phyloP scores from a whole-genome alignment of 2,888 invertebrate species.

The Synanthedon myopaeformis region DNA sequence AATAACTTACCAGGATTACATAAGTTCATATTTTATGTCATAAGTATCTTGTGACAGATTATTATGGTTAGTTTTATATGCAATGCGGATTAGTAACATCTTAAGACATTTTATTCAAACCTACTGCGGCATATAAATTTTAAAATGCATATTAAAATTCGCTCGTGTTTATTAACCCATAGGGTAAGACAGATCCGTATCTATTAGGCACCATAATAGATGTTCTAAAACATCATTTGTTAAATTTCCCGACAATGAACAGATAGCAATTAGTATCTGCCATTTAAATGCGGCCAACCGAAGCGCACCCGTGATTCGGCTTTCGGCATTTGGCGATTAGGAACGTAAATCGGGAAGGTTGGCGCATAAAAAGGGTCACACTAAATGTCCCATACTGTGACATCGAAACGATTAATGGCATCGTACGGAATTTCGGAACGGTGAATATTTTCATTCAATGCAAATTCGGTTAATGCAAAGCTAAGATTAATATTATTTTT shows the following conservation, averaged over 20 bases:
- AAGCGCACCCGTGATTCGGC: conserved; percentile 30
- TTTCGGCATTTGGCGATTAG: conserved; percentile 49
- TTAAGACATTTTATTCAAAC: too few relatives aligned
- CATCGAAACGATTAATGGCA: conserved; percentile 67
- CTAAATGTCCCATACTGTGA: conserved; percentile 68
- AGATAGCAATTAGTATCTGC: conserved; percentile 30
- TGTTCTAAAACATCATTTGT: conserved; percentile 23
- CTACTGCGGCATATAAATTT: too few relatives aligned
- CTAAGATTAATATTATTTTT: conserved; percentile 41
- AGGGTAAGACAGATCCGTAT: not conserved
- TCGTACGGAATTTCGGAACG: conserved; percentile 41
- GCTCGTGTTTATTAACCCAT: too few relatives aligned
- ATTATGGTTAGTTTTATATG: too few relatives aligned
- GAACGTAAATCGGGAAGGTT: conserved; percentile 46
- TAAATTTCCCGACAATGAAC: conserved; percentile 17
- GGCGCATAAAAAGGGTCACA: conserved; percentile 64
- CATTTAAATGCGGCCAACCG: conserved; percentile 31
- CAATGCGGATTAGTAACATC: too few relatives aligned
- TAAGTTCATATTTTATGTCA: too few relatives aligned
- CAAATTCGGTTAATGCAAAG: conserved; percentile 48
- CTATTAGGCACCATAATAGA: conserved; percentile 1
- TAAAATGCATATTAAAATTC: too few relatives aligned
- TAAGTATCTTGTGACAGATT: too few relatives aligned
- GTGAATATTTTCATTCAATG: conserved; percentile 58
- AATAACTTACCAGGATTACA: too few relatives aligned